Base-by-base conservation (phyloP, 2,797 vertebrate species). In the Heterohyrax brucei region DNA sequence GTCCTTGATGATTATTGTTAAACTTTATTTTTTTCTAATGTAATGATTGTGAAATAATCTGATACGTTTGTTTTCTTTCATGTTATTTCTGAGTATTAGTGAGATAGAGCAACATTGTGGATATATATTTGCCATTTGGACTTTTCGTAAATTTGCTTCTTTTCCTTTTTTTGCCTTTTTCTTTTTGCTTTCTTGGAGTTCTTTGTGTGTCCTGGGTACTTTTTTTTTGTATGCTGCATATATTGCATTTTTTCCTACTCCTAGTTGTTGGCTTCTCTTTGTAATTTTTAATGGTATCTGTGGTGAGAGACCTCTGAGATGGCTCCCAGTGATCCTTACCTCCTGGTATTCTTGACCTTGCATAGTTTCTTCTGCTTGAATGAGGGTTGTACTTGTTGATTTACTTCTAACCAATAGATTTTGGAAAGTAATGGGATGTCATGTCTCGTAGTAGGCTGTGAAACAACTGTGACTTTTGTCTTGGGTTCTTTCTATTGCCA, bases 61-160 rank as follows among this genome's bases (percentile, higher is more conserved):
- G 18, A 56, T 59, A 10, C 70, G 26, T 83, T 22, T 83, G 18
- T 78, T 87, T 96, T 95, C 87, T 83, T 94, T 93, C 28, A 77
- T 7, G 50, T 81, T 77, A 81, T 81, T 93, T 93, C 53, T 77
- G 8, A 72, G 76, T 72, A 70, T 80, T 79, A 59, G 19, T 88
- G 56, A 87, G 28, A 7, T 66, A 30, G 39, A 21, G 3, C 66
- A 76, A 78, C 48, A 33, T 87, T 91, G 10, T 50, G 70, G 50
- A 44, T 62, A 70, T 75, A 80, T 84, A 85, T 62, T 75, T 93
- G 12, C 22, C 70, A 76, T 91, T 85, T 88, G 39, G 72, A 7
- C 5, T 80, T 1, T 91, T 7, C 53, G 19, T 85, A 88, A 30
- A 26, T 85, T 91, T 76, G 39, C 68, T 88, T 28, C 78, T 62